Evolutionary conservation across 2,888 invertebrate genomes (phyloP), one percentile per base, ranked within the genome.

Genomic region (Epinotia ramella): DNA sequence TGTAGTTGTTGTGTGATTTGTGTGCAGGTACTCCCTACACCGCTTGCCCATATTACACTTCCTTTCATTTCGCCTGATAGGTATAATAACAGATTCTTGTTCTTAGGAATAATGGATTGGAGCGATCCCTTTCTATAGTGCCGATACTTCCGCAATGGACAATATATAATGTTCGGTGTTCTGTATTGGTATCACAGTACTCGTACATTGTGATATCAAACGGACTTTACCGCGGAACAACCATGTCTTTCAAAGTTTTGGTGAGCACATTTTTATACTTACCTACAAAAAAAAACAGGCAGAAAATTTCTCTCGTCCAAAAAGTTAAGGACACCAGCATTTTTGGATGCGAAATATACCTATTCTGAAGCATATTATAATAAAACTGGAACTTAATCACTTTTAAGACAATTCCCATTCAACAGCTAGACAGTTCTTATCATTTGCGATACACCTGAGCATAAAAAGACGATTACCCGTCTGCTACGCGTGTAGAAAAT

Each of bases 81-180:
- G 3, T 28, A n/a, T n/a, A 71, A 76, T 72, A 33, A 74, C 56
- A 24, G 62, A 71, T 75, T 75, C 60, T 65, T 66, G 60, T 59
- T 66, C 44, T 63, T 67, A 62, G 67, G 63, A 60, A 59, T 49
- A 66, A 71, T 59, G 70, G 65, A 56, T 72, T n/a, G 16, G 33
- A 73, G 78, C 83, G 83, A 81, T 89, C 89, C 91, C 92, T 92
- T 91, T 93, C 91, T 88, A 86, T 80, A 79, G 73, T 77, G 77
- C 76, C 80, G 75, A 77, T 77, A 68, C 88, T 94, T 93, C 93
- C 94, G 93, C 84, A 80, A 88, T 83, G 82, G 79, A 84, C 79
- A 80, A 84, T 94, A 94, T 93, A 94, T 89, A 94, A 90, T 80
- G 84, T 77, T 78, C 74, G 78, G 77, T 78, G 70, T 77, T 76